Evolutionary conservation across 2,888 invertebrate genomes (phyloP), one percentile per base, ranked within the genome.

Genomic region (Hirtodrosophila alboralis): DNA sequence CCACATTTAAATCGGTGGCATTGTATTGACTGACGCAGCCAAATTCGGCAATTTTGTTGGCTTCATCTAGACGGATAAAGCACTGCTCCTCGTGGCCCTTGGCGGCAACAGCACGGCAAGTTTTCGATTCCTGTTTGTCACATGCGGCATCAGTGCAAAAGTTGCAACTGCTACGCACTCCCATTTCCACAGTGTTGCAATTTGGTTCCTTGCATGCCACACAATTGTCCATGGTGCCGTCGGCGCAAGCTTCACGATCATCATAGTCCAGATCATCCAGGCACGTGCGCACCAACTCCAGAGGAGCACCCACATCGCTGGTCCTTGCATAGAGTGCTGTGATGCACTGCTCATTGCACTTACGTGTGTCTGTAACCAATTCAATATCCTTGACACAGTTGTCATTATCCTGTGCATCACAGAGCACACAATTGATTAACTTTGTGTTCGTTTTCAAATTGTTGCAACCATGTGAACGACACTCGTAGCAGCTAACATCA

Each of bases 391-490:
- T 54, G 5, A 74, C 53, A 31, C 90, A 90, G 12, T 67, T 61
- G 0, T 61, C 64, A 37, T 79, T 64, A 1, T 31, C 34, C 16
- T 67, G 49, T 0, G 84, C 68, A 62, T 90, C 86, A 54, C 90
- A 90, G 9, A 49, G 43, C 3, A 84, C 9, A 23, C 90, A 90
- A 12, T 87, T 74, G 4, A 89, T 37, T 18, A 86, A 67, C 2
- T 86, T 71, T 0, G 28, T 4, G 12, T 65, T 61, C 16, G 37
- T 40, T 5, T 47, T 52, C 1, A 88, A 78, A 10, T 57, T 41
- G 58, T 90, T 90, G 56, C 90, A 90, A 23, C 79, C 86, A 53
- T 65, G 76, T 0, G 90, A 90, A 14, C 79, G 84, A 30, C 90
- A 90, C 30, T 84, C 69, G 41, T 84, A 76, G 57, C 90, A 90